Conservation (phyloP, 2,888 invertebrate genomes). For the Fabriciana adippe region DNA sequence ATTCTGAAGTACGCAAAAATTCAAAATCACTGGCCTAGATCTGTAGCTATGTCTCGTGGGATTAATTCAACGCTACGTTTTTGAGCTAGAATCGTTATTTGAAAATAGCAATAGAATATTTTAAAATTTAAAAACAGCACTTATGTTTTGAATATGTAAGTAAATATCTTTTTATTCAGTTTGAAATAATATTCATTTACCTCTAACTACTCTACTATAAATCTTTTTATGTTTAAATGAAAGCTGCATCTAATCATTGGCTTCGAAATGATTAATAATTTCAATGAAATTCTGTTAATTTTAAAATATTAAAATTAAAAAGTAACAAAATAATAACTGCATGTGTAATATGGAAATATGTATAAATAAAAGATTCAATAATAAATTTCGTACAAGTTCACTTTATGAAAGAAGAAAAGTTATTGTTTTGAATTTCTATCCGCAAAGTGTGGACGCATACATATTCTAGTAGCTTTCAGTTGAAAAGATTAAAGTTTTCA, state of each 20-base stretch:
- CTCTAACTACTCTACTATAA: no score
- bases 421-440: slow-evolving; percentile 53
- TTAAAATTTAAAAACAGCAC: no score
- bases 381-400: slow-evolving; percentile 10
- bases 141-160: no score
- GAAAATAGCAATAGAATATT: not conserved
- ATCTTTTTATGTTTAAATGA: no score
- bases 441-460: slow-evolving; percentile 51
- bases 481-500: slow-evolving; percentile 47
- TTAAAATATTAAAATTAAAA: not conserved
- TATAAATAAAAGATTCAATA: not conserved
- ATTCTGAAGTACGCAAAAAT: not conserved
- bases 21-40: slow-evolving; percentile 24
- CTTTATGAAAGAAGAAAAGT: slow-evolving; percentile 42
- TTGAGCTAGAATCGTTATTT: slow-evolving; percentile 1
- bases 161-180: no score
- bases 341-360: not conserved
- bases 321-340: not conserved
- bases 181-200: no score
- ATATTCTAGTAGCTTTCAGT: slow-evolving; percentile 58
- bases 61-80: not conserved
- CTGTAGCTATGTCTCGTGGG: slow-evolving; percentile 3
- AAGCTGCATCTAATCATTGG: no score
- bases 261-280: no score
- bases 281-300: no score